Evolutionary conservation across 2,888 invertebrate species (phyloP), one percentile per base, ranked within the genome.

Genomic region (Patella depressa): DNA sequence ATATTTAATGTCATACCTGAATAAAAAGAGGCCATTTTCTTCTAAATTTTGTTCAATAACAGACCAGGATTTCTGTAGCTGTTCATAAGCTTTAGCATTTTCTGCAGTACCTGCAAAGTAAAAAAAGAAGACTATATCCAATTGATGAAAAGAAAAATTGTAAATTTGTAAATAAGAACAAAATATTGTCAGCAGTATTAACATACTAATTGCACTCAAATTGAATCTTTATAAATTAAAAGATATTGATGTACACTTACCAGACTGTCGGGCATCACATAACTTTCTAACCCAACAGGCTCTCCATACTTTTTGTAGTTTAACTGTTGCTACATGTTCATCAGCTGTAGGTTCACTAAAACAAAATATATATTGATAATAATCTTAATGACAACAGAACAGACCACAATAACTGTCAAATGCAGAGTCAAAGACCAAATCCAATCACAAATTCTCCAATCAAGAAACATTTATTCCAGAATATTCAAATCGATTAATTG

Each of bases 231-330:
- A 59, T 7, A 53, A 59, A 73, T 53, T 11, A 72, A 72, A 59
- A 57, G 54, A 55, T 3, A 9, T 34, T 12, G 34, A 74, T 14
- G 7, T 53, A 69, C 14, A 72, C 78, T 53, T 75, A 90, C 90
- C 90, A 76, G 88, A 86, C 4, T 81, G 86, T 77, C 90, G 82
- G n/a, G 89, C 90, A 5, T 79, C 76, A 72, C 85, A 81, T 45
- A 91, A 82, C 74, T 89, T 90, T 17, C 91, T 83, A 14, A 89
- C 89, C 82, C 84, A 88, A 80, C 83, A 88, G 11, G 90, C 90
- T 72, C 89, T 85, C 88, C 88, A 89, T 45, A 78, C 77, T 78
- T 86, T 90, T 86, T 91, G 91, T n/a, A 91, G 83, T 77, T 88
- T 89, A 19, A 90, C 86, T 65, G 88, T 87, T 3, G 91, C 89